These are phyloP conservation scores for Macropodus opercularis DNA, from an alignment of 2,797 vertebrate species.

Conservation along the genomic window DNA sequence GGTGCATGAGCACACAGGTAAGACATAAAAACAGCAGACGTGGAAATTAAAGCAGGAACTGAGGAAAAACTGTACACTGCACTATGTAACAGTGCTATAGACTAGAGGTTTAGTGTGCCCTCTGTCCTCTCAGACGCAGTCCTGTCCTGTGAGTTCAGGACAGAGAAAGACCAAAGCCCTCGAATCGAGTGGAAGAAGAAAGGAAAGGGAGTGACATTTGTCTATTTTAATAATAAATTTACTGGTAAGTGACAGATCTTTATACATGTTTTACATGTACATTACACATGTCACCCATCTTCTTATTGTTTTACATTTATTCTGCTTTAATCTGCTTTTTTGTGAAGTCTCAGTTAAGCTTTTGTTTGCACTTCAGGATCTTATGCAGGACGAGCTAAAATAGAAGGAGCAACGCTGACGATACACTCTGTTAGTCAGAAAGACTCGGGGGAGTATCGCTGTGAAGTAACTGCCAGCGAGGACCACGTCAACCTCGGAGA, in stretches of 20 bases:
- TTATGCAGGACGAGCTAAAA: constrained; percentile 85
- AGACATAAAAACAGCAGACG: constrained; percentile 8
- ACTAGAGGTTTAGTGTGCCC: too few species aligned
- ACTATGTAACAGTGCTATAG: neutral
- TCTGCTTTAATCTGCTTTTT: neutral
- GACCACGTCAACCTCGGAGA: constrained; percentile 89
- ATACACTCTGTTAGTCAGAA: constrained; percentile 90
- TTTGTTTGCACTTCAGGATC: constrained; percentile 68
- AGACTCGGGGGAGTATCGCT: constrained; percentile 92
- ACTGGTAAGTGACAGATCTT: constrained; percentile 66
- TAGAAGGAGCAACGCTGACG: constrained; percentile 88
- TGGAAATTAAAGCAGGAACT: neutral
- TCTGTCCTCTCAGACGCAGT: constrained; percentile 82
- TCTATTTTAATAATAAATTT: constrained; percentile 88
- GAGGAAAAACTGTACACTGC: neutral
- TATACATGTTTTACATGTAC: neutral
- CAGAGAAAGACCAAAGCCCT: constrained; percentile 83
- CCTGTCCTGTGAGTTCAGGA: constrained; percentile 87
- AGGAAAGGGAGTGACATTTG: constrained; percentile 84
- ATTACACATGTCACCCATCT: neutral
- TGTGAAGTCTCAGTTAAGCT: neutral
- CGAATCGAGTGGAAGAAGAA: constrained; percentile 97
- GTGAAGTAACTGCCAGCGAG: constrained; percentile 89
- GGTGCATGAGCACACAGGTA: constrained; percentile 82
- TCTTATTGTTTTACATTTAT: too few species aligned